Evolutionary conservation across 2,113 vertebrate genomes (phyloP).

Genomic region (human): DNA sequence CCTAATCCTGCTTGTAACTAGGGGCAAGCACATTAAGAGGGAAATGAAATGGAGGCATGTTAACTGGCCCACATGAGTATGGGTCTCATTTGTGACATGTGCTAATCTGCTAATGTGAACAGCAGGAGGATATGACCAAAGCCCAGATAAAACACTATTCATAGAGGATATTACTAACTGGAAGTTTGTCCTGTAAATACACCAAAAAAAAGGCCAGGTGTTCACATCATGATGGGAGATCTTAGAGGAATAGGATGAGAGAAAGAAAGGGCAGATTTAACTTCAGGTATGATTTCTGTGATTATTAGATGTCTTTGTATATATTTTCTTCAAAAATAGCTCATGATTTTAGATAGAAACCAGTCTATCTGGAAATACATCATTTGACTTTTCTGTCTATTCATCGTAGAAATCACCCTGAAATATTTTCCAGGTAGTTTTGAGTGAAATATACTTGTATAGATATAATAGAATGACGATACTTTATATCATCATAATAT

Average conservation of each 20-base stretch:
- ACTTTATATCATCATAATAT: not conserved
- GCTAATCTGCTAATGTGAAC: not conserved
- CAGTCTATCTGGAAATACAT: not conserved
- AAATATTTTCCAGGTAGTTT: not conserved
- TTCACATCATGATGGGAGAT: not conserved
- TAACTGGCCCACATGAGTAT: not conserved
- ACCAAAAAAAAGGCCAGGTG: not conserved
- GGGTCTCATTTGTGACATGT: not conserved
- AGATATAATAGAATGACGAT: not conserved
- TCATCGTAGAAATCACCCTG: not conserved
- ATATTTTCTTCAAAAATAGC: not conserved
- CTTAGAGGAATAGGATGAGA: not conserved
- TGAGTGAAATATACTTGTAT: not conserved
- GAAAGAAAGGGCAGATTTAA: not conserved
- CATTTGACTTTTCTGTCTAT: not conserved
- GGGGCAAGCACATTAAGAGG: not conserved
- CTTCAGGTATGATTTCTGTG: not conserved
- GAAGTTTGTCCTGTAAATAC: slow-evolving; percentile 2
- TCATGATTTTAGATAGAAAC: not conserved
- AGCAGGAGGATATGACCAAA: not conserved
- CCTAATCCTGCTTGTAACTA: not conserved
- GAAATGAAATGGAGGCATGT: not conserved
- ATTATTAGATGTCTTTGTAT: not conserved
- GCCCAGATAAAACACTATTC: not conserved
- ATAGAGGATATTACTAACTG: not conserved